phyloP scores from a whole-genome alignment of 2,888 invertebrate species.

The Lottia scabra region DNA sequence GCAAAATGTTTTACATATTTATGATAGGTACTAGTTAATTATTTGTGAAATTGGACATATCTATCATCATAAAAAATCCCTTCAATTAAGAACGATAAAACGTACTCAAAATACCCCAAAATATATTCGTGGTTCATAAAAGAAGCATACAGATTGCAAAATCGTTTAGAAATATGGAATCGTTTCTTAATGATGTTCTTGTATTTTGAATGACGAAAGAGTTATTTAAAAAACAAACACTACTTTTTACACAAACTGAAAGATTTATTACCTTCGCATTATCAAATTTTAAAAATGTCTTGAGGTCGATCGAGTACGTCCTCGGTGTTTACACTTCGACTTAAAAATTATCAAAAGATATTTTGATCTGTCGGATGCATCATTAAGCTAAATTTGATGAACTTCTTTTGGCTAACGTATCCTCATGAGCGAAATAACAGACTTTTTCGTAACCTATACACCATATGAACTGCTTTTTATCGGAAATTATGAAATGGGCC shows the following conservation, averaged over 20 bases:
- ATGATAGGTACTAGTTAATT: background rate
- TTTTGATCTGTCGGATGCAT: background rate
- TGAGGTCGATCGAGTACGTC: no score
- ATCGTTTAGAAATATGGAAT: background rate
- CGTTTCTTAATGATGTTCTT: constrained; percentile 1
- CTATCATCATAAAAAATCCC: no score
- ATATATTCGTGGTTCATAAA: background rate
- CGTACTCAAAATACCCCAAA: background rate
- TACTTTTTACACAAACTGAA: no score
- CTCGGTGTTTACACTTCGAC: background rate
- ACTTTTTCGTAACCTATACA: no score
- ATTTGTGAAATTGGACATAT: background rate
- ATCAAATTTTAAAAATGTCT: no score
- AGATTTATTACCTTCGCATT: no score
- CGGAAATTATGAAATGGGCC: no score
- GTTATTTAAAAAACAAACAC: no score
- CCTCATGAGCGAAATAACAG: no score
- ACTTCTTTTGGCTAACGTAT: background rate
- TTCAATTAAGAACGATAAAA: background rate
- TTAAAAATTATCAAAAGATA: constrained; percentile 1
- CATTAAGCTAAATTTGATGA: constrained; percentile 1
- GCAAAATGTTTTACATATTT: background rate
- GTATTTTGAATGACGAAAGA: background rate
- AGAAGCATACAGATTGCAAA: background rate
- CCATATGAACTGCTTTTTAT: no score